Percentiles rank a stretch among this genome's conserved stretches.
Evolutionary conservation across 2,888 invertebrate genomes (phyloP).

Genomic region (Spilarctia lutea): DNA sequence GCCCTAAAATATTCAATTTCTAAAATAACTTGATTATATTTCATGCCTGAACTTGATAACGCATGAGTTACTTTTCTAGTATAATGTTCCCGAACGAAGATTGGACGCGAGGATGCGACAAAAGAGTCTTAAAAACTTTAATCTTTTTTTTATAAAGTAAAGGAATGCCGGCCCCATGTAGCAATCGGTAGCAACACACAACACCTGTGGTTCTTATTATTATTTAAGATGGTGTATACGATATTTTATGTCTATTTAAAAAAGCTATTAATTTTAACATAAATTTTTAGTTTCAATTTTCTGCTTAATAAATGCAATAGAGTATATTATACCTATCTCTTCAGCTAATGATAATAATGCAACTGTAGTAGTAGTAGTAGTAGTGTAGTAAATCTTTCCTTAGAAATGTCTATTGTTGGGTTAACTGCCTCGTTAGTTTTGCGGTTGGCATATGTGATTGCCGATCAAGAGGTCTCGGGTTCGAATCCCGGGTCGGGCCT

Average conservation of each 20-base stretch:
- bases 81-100: conserved; percentile 44
- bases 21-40: conserved; percentile 48
- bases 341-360: too few relatives aligned
- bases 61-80: conserved; percentile 54
- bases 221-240: conserved; percentile 18
- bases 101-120: conserved; percentile 60
- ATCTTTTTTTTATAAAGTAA: conserved; percentile 37
- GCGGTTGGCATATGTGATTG: too few relatives aligned
- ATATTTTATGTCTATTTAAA: conserved; percentile 18
- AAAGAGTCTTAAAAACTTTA: conserved; percentile 52
- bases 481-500: too few relatives aligned
- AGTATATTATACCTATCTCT: too few relatives aligned
- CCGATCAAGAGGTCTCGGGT: too few relatives aligned
- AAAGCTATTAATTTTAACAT: conserved; percentile 7
- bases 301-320: too few relatives aligned
- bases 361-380: too few relatives aligned
- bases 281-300: too few relatives aligned
- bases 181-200: conserved; percentile 57
- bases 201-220: conserved; percentile 64
- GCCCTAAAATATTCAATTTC: conserved; percentile 42
- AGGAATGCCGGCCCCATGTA: conserved; percentile 58
- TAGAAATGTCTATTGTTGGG: too few relatives aligned
- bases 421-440: too few relatives aligned
- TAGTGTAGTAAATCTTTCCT: too few relatives aligned
- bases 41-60: conserved; percentile 44